Evolutionary conservation across 2,888 invertebrate species (phyloP).

Genomic region (Drosophila subsilvestris): DNA sequence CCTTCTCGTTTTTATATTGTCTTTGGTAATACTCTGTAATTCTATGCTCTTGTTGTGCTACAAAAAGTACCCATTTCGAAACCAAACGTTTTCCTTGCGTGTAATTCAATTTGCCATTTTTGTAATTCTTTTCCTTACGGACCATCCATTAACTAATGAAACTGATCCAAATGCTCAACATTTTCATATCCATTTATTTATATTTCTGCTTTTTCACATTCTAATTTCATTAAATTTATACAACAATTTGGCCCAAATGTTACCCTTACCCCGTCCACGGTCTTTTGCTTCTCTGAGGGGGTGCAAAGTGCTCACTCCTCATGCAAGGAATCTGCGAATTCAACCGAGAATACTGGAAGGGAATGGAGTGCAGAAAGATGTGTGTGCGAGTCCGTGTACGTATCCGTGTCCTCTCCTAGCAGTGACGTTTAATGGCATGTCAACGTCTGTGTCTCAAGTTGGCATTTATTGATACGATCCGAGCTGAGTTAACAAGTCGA

Average conservation of each 20-base stretch:
- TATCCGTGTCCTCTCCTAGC: constrained; percentile 29
- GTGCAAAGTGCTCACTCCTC: constrained; percentile 18
- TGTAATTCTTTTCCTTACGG: constrained; percentile 3
- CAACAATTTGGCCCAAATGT: constrained; percentile 69
- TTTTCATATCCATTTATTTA: constrained; percentile 46
- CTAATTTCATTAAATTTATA: constrained; percentile 75
- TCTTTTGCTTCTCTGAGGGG: background rate
- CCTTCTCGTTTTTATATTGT: too few relatives aligned
- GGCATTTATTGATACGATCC: constrained; percentile 66
- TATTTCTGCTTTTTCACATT: constrained; percentile 54
- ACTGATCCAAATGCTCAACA: constrained; percentile 45
- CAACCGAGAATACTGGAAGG: background rate
- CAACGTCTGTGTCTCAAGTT: constrained; percentile 56
- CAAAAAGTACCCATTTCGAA: constrained; percentile 25
- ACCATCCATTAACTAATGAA: constrained; percentile 73
- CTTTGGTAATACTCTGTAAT: too few relatives aligned
- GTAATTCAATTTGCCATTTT: constrained; percentile 31
- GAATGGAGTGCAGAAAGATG: background rate
- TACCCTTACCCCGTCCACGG: background rate
- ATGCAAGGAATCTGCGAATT: constrained; percentile 48
- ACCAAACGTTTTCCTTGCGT: background rate
- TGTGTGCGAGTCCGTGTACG: background rate
- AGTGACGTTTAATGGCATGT: constrained; percentile 73
- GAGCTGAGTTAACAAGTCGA: constrained; percentile 70
- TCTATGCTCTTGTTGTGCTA: constrained; percentile 16